Conservation (phyloP, 2,888 invertebrate genomes). For the Sminthurides aquaticus region DNA sequence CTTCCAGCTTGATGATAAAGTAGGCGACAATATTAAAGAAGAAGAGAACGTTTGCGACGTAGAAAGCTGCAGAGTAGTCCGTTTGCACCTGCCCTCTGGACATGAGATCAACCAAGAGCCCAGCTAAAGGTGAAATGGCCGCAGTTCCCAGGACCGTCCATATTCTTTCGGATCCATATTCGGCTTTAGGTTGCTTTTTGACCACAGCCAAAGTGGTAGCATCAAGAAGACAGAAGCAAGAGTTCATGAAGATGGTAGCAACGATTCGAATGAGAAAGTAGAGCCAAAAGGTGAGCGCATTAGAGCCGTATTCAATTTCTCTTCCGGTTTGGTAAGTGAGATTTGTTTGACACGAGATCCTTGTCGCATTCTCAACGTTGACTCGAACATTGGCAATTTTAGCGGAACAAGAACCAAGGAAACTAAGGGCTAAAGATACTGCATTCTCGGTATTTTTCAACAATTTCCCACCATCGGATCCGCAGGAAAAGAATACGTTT, state of each 20-base stretch:
- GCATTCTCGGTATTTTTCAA: background rate
- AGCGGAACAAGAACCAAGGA: background rate
- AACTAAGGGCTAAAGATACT: background rate
- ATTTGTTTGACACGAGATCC: slow-evolving; percentile 24
- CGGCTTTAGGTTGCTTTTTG: slow-evolving; percentile 66
- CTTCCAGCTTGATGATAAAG: slow-evolving; percentile 68
- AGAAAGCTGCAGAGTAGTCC: slow-evolving; percentile 82
- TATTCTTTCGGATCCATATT: slow-evolving; percentile 70
- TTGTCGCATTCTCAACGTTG: slow-evolving; percentile 2
- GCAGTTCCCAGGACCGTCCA: slow-evolving; percentile 78
- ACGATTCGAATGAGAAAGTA: slow-evolving; percentile 72
- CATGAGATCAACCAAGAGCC: slow-evolving; percentile 63
- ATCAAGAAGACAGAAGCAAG: slow-evolving; percentile 81
- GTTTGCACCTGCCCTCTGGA: slow-evolving; percentile 51
- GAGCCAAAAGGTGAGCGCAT: slow-evolving; percentile 59
- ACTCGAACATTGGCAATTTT: background rate
- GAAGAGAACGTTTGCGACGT: slow-evolving; percentile 66
- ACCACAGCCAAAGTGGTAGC: slow-evolving; percentile 79
- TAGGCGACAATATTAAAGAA: slow-evolving; percentile 66
- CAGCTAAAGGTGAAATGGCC: slow-evolving; percentile 68
- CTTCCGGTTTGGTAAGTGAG: slow-evolving; percentile 25
- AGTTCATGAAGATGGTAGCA: slow-evolving; percentile 72
- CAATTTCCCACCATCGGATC: background rate
- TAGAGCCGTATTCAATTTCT: slow-evolving; percentile 25
- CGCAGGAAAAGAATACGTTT: background rate